Base-by-base conservation (phyloP, 2,888 invertebrate species). In the Cryptocephalus moraei region DNA sequence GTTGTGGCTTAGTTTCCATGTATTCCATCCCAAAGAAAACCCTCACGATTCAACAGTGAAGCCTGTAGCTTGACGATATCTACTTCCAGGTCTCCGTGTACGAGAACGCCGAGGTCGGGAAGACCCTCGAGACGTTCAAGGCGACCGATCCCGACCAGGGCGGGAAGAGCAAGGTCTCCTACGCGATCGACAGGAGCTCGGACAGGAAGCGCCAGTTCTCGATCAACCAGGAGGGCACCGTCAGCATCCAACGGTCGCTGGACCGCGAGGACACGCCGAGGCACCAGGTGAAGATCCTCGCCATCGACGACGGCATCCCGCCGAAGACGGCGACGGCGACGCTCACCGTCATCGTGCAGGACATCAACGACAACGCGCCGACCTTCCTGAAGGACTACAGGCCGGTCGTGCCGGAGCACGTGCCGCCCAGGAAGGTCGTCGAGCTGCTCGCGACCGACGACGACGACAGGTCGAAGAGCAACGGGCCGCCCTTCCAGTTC, bases 71-170 rank as follows among this genome's bases (percentile, higher is more conserved):
- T 22, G 22, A 22, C 22, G 22, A 6, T 22, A n/a, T 22, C 22
- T 22, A 6, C 22, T 6, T 22, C 22, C 22, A 22, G 22, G 88
- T 88, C 4, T 85, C 86, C 10, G 91, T 93, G 1, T 86, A 84
- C 63, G 96, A 97, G 72, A 92, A 95, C 68, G 91, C 92, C 2
- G 85, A 86, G 65, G 84, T 91, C 45, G 94, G 93, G 22, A 91
- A 90, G 57, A 85, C 84, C 55, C 74, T 97, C 59, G 93, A 94
- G 70, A 90, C 89, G 12, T 97, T 97, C 73, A 87, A 87, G 66
- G 96, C 96, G 2, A 90, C 88, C 9, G 97, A 97, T 75, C 91
- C 90, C 2, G 97, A 99, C 73, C 93, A 93, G 71, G 90, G 91
- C 14, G 91, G 91, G 13, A 91, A 90, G 65, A 91, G 91, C 66